Base-by-base conservation (phyloP, 2,888 invertebrate species). In the Galerucella nymphaeae region DNA sequence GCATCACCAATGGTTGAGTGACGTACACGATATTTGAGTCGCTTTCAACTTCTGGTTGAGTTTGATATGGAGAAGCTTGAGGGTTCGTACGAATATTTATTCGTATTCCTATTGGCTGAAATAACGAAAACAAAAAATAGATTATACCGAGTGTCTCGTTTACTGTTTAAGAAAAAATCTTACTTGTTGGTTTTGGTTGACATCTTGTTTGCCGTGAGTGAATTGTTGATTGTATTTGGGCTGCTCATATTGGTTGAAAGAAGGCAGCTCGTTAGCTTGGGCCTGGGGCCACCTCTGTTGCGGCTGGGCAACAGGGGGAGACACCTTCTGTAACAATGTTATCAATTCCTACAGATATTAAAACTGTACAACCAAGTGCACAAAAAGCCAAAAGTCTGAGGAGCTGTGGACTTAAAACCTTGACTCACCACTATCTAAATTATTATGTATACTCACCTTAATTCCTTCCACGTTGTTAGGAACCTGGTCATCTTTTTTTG, bases 1-100 rank as follows among this genome's bases (percentile, higher is more conserved):
- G 83, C 70, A 84, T 78, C 6, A 85, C 82, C 20, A 83, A 53
- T 6, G 85, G 85, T 62, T 85, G 85, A 41, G 84, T 84, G 8
- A 84, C 80, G 68, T 83, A 84, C 20, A 85, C 84, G 41, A 82
- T 84, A 67, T 84, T 82, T 38, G 83, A 80, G 14, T 78, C 80
- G 66, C 82, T 86, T 68, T 80, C 79, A 14, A 74, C 61, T 62
- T 80, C 75, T 45, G 62, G 63, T n/a, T 68, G 48, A 55, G 76
- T 58, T 71, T 80, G 84, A 70, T 79, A 72, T 9, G 74, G 77
- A 30, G 30, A 38, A 11, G 63, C 57, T 16, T 45, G 75, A 30
- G 70, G 75, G 23, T 76, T 73, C 78, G 78, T 75, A 77, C 78
- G 75, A 20, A 75, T 76, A 41, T 78, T 81, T 38, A 77, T 78